phyloP scores from a whole-genome alignment of 1,140 invertebrate species.

The Cylas formicarius region DNA sequence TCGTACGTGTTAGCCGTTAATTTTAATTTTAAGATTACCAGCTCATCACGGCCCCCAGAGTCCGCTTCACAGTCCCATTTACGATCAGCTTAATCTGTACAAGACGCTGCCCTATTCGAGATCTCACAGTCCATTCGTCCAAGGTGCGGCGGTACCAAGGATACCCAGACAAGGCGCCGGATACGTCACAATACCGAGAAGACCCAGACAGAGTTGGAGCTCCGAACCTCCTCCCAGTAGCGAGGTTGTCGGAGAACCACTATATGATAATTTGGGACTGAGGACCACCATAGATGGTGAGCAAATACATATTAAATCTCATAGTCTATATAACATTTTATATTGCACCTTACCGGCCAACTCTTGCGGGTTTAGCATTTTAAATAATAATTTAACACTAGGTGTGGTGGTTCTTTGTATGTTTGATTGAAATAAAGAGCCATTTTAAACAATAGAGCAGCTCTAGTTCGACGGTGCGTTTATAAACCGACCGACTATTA shows the following conservation, averaged over 20 bases:
- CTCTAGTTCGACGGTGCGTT: too few relatives aligned
- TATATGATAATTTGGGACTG: slow-evolving; percentile 77
- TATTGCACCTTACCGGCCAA: too few relatives aligned
- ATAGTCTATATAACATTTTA: too few relatives aligned
- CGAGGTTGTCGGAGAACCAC: slow-evolving; percentile 54
- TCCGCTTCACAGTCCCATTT: slow-evolving; percentile 49
- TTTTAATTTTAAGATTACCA: slow-evolving; percentile 53
- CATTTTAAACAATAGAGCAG: too few relatives aligned
- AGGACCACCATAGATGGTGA: slow-evolving; percentile 77
- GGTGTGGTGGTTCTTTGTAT: too few relatives aligned
- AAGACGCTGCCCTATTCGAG: slow-evolving; percentile 65
- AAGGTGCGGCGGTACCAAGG: slow-evolving; percentile 40
- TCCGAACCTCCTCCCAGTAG: slow-evolving; percentile 41
- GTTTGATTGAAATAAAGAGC: too few relatives aligned
- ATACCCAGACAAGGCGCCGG: slow-evolving; percentile 52
- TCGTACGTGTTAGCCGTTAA: too few relatives aligned
- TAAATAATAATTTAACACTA: too few relatives aligned
- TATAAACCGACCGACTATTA: too few relatives aligned
- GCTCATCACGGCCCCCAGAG: slow-evolving; percentile 46
- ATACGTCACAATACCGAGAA: slow-evolving; percentile 78
- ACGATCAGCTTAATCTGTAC: slow-evolving; percentile 49
- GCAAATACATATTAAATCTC: slow-evolving; percentile 1
- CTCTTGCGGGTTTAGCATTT: too few relatives aligned
- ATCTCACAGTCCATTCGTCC: slow-evolving; percentile 61
- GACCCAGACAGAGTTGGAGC: slow-evolving; percentile 73